Evolutionary conservation across 2,113 vertebrate species (phyloP), one percentile per base, ranked within the genome.

Genomic region (Rhea pennata): DNA sequence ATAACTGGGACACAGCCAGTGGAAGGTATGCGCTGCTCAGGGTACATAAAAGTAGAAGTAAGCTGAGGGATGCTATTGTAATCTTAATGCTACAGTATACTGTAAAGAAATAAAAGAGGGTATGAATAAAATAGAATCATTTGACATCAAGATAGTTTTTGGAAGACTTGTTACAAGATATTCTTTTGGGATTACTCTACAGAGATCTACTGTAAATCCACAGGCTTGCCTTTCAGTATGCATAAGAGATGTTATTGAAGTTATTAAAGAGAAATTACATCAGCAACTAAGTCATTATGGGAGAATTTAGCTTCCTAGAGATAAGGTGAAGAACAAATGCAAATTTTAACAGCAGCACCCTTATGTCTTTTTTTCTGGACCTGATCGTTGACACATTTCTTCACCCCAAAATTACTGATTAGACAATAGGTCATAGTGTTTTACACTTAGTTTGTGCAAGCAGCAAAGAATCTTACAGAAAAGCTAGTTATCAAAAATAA

Each of bases 401-500:
- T 95, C 82, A 84, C 64, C 69, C 62, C 59, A 56, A 50, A 95
- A 95, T 88, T 80, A 83, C 33, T 91, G 53, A 83, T 85, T 8
- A 89, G 77, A 78, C 73, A 91, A 74, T 67, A 92, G 89, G 87
- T 89, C 33, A 0, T 85, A 58, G 50, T 94, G 50, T 40, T 94
- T 85, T 85, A 94, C 71, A 54, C 59, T 80, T 14, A 2, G 36
- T 70, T 91, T 88, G 82, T 82, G 64, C 53, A 79, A 93, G 67
- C 62, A 80, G 53, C 0, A 3, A 93, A 61, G 59, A 94, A 85
- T n/a, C 53, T 87, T 77, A 76, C 51, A 85, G 78, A 88, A 95
- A 94, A 94, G 67, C 67, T 88, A 75, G 79, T 94, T 84, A 87
- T 95, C 76, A 86, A 58, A 86, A 90, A 93, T 88, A 96, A 95